Conservation (phyloP, 2,113 vertebrate genomes). For the Ginglymostoma cirratum region DNA sequence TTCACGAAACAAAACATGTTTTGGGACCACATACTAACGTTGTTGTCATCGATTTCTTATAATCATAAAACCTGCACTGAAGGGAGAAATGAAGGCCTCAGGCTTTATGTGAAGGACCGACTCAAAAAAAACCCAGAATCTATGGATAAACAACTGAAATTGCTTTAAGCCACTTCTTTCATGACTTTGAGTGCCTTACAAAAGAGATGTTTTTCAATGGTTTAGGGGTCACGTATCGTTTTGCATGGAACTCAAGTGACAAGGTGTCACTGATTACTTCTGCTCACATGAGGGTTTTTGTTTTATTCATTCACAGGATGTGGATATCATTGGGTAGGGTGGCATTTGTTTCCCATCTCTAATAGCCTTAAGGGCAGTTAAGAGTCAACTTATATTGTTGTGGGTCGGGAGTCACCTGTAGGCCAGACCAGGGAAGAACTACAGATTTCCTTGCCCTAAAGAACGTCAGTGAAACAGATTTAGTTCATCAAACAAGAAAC, state of each 20-base stretch:
- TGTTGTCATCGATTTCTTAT: not conserved
- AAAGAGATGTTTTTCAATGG: not conserved
- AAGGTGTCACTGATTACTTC: not conserved
- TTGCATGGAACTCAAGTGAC: not conserved
- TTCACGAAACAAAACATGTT: slow-evolving; percentile 25
- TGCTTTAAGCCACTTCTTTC: not conserved
- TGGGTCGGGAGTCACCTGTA: no score
- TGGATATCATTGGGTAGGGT: no score
- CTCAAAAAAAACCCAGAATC: not conserved
- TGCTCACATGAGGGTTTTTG: not conserved
- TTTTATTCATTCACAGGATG: no score
- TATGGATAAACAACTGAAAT: not conserved
- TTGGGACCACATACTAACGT: not conserved
- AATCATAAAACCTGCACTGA: not conserved
- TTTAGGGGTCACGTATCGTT: not conserved
- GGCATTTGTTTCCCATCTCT: no score
- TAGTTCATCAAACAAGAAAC: no score
- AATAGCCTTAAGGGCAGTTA: no score
- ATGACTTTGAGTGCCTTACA: not conserved
- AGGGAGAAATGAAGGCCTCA: not conserved
- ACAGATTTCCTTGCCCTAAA: no score
- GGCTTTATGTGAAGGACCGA: not conserved
- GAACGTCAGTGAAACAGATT: no score
- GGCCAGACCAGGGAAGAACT: no score
- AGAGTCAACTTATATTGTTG: no score